These are phyloP conservation scores for Axea sp. DNA, from an alignment of 2,888 invertebrate genomes.

Conservation along the genomic window DNA sequence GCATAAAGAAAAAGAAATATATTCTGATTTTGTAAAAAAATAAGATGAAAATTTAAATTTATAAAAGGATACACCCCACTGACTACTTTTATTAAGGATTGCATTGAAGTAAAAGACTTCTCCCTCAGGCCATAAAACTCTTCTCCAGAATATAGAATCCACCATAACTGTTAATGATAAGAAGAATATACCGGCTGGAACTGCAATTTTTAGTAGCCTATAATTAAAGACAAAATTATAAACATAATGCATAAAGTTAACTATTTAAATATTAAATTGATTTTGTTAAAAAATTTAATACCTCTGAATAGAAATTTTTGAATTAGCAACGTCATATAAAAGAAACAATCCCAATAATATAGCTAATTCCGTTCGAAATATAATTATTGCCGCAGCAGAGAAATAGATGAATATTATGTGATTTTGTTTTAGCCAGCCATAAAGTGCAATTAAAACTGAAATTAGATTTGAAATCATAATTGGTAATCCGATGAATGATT, in stretches of 20 bases:
- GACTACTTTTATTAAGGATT: slow-evolving; percentile 93
- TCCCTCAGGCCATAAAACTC: slow-evolving; percentile 97
- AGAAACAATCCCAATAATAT: slow-evolving; percentile 92
- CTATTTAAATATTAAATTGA: too few relatives aligned
- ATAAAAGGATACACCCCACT: slow-evolving; percentile 99
- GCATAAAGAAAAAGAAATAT: too few relatives aligned
- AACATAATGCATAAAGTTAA: too few relatives aligned
- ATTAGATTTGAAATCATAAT: slow-evolving; percentile 65
- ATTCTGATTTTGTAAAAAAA: too few relatives aligned
- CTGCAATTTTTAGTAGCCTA: slow-evolving; percentile 86
- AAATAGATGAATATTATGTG: slow-evolving; percentile 88
- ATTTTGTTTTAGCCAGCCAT: slow-evolving; percentile 90
- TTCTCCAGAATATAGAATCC: slow-evolving; percentile 96
- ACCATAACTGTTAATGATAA: slow-evolving; percentile 87
- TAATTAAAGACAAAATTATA: slow-evolving; percentile 18
- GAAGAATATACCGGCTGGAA: slow-evolving; percentile 86
- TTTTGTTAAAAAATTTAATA: slow-evolving; percentile 74
- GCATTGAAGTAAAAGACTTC: slow-evolving; percentile 98
- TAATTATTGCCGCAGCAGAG: slow-evolving; percentile 92
- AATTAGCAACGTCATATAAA: slow-evolving; percentile 87
- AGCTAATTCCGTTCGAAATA: slow-evolving; percentile 94
- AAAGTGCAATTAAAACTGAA: slow-evolving; percentile 91
- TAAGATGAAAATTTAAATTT: too few relatives aligned
- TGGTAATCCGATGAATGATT: too few relatives aligned
- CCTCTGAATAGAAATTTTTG: slow-evolving; percentile 85